Conservation (phyloP, 2,888 invertebrate species). For the Cephus runcator region DNA sequence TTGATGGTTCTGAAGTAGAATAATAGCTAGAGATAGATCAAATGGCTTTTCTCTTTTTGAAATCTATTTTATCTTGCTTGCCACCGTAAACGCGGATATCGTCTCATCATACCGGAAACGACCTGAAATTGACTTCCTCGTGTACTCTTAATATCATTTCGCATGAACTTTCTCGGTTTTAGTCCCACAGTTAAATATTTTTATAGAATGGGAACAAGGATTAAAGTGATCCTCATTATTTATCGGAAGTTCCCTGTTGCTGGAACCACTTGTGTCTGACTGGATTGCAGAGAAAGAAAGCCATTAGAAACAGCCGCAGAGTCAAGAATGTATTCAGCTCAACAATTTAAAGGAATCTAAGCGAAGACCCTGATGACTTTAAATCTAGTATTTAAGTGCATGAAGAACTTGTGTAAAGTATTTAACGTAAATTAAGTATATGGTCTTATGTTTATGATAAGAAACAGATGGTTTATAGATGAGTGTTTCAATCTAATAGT, state of each 20-base stretch:
- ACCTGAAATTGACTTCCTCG: background rate
- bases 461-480: background rate
- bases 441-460: no score
- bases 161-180: background rate
- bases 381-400: background rate
- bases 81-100: background rate
- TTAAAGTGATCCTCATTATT: background rate
- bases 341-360: background rate
- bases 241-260: background rate
- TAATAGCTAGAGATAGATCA: background rate
- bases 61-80: background rate
- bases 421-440: background rate
- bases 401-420: no score
- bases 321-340: background rate
- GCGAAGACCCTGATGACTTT: background rate
- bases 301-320: background rate
- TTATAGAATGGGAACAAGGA: background rate
- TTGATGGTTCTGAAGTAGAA: background rate
- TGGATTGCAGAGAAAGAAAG: background rate
- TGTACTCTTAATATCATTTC: background rate
- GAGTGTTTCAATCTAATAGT: background rate
- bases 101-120: background rate
- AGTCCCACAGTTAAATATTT: background rate
- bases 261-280: background rate
- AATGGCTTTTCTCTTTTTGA: background rate